phyloP scores from a whole-genome alignment of 2,888 invertebrate genomes.

The Rhagonycha fulva region DNA sequence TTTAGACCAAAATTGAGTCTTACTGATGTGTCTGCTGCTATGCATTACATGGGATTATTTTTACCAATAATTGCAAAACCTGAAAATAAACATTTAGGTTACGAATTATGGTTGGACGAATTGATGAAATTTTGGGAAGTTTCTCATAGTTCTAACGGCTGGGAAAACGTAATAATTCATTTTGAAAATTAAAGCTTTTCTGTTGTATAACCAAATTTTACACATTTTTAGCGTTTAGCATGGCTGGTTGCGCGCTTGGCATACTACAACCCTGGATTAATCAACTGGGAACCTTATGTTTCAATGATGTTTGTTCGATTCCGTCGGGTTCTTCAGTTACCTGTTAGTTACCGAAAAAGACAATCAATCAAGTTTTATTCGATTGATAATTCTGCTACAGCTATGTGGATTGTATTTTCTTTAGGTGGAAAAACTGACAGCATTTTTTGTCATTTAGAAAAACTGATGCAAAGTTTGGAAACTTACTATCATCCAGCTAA shows the following conservation, averaged over 20 bases:
- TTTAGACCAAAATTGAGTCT: constrained; percentile 81
- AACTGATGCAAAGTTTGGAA: constrained; percentile 81
- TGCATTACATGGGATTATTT: constrained; percentile 73
- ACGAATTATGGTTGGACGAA: constrained; percentile 80
- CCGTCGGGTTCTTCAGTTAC: constrained; percentile 75
- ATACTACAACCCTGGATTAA: constrained; percentile 75
- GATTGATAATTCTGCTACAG: constrained; percentile 57
- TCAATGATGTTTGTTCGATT: constrained; percentile 76
- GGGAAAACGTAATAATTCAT: constrained; percentile 61
- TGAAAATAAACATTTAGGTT: constrained; percentile 65
- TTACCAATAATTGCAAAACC: constrained; percentile 74
- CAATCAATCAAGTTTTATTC: constrained; percentile 61
- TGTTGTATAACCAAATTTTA: constrained; percentile 50
- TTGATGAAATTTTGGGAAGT: constrained; percentile 78
- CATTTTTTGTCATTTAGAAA: constrained; percentile 73
- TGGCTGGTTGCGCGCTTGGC: constrained; percentile 76
- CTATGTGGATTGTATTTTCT: constrained; percentile 64
- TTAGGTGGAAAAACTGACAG: constrained; percentile 68
- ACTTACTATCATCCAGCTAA: constrained; percentile 92
- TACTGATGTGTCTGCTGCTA: constrained; percentile 56
- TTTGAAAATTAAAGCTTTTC: neutral
- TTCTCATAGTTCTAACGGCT: constrained; percentile 72
- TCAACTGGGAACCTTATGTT: constrained; percentile 87
- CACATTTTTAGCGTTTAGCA: constrained; percentile 76
- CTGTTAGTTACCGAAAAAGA: constrained; percentile 74